A percentile compares a stretch with the other conserved stretches of the same genome.
These are phyloP conservation scores for Orcinus orca DNA, from an alignment of 2,113 vertebrate species.

Conservation along the genomic window DNA sequence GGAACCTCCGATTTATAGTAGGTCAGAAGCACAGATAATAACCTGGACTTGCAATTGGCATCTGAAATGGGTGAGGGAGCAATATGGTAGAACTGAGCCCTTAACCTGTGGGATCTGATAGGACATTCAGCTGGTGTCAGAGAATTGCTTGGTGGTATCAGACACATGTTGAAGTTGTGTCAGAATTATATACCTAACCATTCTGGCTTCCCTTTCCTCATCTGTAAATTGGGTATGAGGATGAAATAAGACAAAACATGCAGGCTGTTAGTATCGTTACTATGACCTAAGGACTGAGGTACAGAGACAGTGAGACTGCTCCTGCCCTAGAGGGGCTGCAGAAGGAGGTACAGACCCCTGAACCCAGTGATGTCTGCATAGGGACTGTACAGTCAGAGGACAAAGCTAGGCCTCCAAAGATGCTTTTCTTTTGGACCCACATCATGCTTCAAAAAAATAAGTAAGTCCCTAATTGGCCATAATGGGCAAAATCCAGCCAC, in stretches of 20 bases:
- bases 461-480: background rate
- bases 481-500: background rate
- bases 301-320: background rate
- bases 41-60: background rate
- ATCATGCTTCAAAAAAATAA: background rate
- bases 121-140: background rate
- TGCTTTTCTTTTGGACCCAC: background rate
- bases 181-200: background rate
- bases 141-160: background rate
- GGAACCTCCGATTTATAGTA: background rate
- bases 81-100: background rate
- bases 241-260: background rate
- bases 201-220: background rate
- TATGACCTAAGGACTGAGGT: background rate
- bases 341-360: background rate
- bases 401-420: background rate
- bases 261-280: background rate
- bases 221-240: background rate
- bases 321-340: background rate
- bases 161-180: background rate
- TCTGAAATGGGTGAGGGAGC: background rate
- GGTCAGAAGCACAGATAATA: background rate
- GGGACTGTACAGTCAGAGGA: background rate
- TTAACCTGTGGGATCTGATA: background rate
- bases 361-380: background rate